Percentiles rank a stretch among this genome's conserved stretches.
Conservation (phyloP, 2,888 invertebrate species). For the Formica aserva region DNA sequence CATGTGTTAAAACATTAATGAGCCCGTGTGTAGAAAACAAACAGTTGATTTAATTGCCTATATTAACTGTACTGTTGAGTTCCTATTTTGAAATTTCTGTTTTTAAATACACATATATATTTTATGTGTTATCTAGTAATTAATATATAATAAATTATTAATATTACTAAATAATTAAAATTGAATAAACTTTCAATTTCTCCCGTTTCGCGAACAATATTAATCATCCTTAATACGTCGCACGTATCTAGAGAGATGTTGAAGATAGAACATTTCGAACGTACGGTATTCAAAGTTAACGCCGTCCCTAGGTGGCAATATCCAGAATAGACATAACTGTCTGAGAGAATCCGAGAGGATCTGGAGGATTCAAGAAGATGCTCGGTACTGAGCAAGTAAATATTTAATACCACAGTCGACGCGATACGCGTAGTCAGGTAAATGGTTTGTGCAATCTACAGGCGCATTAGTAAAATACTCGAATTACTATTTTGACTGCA, state of each 20-base stretch:
- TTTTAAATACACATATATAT: background rate
- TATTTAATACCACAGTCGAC: constrained; percentile 57
- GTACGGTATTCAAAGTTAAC: constrained; percentile 43
- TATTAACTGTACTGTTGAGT: background rate
- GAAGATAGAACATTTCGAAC: constrained; percentile 34
- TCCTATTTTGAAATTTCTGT: background rate
- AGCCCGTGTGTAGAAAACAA: background rate
- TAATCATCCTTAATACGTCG: constrained; percentile 7
- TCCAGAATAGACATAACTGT: constrained; percentile 53
- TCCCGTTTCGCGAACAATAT: background rate
- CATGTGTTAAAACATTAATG: background rate
- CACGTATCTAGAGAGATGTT: background rate
- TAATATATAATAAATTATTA: constrained; percentile 15
- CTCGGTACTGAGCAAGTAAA: constrained; percentile 63
- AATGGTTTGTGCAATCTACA: constrained; percentile 40
- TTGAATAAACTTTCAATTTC: background rate
- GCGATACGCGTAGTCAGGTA: constrained; percentile 45
- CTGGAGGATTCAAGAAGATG: constrained; percentile 58
- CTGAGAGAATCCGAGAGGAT: constrained; percentile 47
- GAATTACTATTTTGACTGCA: constrained; percentile 70
- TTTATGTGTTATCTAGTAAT: background rate
- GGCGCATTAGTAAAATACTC: constrained; percentile 58
- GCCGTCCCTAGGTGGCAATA: constrained; percentile 49
- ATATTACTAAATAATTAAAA: background rate
- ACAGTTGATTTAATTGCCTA: background rate